phyloP scores from a whole-genome alignment of 2,113 vertebrate genomes.

The Noctilio leporinus region DNA sequence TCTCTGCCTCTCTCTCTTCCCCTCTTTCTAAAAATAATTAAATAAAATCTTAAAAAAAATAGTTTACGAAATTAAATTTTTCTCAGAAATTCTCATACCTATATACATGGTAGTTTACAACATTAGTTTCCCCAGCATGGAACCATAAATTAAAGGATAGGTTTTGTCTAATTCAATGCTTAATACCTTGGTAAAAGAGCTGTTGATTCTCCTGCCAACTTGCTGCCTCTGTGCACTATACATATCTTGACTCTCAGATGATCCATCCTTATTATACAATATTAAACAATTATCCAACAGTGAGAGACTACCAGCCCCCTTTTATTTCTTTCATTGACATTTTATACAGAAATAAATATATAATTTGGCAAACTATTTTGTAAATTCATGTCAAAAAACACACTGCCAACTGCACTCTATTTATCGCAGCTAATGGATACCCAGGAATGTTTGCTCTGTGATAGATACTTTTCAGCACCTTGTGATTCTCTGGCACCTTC shows the following conservation, averaged over 20 bases:
- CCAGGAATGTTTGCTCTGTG: not conserved
- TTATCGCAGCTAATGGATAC: constrained; percentile 3
- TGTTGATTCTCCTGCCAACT: not conserved
- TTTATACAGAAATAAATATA: constrained; percentile 27
- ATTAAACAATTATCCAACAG: not conserved
- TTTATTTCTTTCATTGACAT: constrained; percentile 13
- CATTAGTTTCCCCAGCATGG: not conserved
- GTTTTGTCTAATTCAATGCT: not conserved
- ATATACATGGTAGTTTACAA: not conserved
- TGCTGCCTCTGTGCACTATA: not conserved
- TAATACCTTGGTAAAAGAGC: not conserved
- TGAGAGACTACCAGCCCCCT: not conserved
- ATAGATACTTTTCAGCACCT: not conserved
- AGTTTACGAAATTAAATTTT: constrained; percentile 73
- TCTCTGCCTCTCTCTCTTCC: no score
- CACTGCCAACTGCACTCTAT: constrained; percentile 28
- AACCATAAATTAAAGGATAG: not conserved
- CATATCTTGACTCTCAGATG: not conserved
- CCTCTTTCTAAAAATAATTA: no score
- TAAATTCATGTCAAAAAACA: constrained; percentile 53
- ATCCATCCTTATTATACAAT: not conserved
- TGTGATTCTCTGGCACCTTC: constrained; percentile 33
- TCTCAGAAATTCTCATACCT: constrained; percentile 56
- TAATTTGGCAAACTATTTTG: constrained; percentile 41
- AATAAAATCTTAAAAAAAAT: no score